A percentile compares a stretch with the other conserved stretches of the same genome.
Evolutionary conservation across 2,113 vertebrate species (phyloP).

Genomic region (Coregonus clupeaformis): DNA sequence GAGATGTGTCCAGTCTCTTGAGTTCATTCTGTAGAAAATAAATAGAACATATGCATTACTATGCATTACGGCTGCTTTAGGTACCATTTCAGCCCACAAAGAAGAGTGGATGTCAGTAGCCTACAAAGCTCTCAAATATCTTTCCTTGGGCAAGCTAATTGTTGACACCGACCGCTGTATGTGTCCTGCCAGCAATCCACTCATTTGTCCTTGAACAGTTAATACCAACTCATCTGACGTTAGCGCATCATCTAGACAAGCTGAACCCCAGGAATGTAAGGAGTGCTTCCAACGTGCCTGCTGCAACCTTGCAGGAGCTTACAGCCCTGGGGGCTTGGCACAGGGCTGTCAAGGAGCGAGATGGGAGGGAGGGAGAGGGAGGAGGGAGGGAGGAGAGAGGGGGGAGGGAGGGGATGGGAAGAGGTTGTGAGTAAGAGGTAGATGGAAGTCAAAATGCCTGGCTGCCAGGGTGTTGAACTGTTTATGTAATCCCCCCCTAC

Average conservation of each 20-base stretch:
- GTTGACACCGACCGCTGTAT: no score
- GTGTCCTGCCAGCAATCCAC: neutral
- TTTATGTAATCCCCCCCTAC: conserved; percentile 54
- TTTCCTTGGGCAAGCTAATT: no score
- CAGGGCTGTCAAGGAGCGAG: conserved; percentile 13
- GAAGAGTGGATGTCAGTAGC: no score
- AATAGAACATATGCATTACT: neutral
- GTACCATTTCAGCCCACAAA: neutral
- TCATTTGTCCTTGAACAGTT: neutral
- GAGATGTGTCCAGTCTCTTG: neutral
- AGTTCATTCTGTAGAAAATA: neutral
- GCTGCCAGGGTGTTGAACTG: conserved; percentile 47
- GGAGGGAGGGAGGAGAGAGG: neutral
- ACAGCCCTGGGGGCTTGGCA: conserved; percentile 11
- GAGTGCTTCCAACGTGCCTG: conserved; percentile 3
- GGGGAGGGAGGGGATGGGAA: neutral
- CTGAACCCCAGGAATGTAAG: conserved; percentile 34
- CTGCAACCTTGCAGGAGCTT: conserved; percentile 13
- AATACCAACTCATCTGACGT: conserved; percentile 5
- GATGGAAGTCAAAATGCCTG: neutral
- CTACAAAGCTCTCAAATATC: no score
- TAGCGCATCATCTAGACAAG: conserved; percentile 17
- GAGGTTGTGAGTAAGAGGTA: neutral
- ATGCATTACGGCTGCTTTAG: neutral
- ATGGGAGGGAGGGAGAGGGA: neutral